These are phyloP conservation scores for Operophtera brumata DNA, from an alignment of 2,888 invertebrate genomes.

Conservation along the genomic window DNA sequence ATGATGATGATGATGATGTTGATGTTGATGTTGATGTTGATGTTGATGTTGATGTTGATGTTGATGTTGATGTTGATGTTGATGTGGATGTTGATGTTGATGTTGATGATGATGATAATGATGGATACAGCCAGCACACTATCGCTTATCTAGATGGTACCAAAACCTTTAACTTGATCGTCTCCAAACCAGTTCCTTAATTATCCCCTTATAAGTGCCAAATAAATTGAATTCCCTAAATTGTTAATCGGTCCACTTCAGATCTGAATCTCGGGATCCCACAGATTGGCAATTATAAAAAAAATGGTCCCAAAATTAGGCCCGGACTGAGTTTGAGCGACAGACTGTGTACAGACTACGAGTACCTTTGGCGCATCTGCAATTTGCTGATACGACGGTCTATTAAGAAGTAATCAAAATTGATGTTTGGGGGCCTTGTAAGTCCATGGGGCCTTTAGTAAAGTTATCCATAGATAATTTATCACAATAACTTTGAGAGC, in stretches of 20 bases:
- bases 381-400: too few relatives aligned
- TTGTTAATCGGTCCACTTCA: slow-evolving; percentile 42
- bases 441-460: too few relatives aligned
- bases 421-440: too few relatives aligned
- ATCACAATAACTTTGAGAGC: too few relatives aligned
- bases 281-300: slow-evolving; percentile 68
- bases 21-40: neutral
- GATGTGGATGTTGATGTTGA: neutral
- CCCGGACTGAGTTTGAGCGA: slow-evolving; percentile 35
- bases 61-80: neutral
- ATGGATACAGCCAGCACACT: neutral
- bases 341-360: slow-evolving; percentile 24
- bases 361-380: too few relatives aligned
- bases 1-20: neutral
- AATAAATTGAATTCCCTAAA: slow-evolving; percentile 47
- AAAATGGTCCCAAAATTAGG: slow-evolving; percentile 50
- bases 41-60: too few relatives aligned
- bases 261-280: slow-evolving; percentile 34
- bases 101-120: neutral
- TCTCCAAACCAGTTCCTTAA: neutral
- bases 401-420: too few relatives aligned
- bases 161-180: too few relatives aligned
- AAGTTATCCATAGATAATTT: too few relatives aligned
- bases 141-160: neutral
- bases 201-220: slow-evolving; percentile 9